These are phyloP conservation scores for Mohoua ochrocephala DNA, from an alignment of 2,113 vertebrate species.

Conservation along the genomic window DNA sequence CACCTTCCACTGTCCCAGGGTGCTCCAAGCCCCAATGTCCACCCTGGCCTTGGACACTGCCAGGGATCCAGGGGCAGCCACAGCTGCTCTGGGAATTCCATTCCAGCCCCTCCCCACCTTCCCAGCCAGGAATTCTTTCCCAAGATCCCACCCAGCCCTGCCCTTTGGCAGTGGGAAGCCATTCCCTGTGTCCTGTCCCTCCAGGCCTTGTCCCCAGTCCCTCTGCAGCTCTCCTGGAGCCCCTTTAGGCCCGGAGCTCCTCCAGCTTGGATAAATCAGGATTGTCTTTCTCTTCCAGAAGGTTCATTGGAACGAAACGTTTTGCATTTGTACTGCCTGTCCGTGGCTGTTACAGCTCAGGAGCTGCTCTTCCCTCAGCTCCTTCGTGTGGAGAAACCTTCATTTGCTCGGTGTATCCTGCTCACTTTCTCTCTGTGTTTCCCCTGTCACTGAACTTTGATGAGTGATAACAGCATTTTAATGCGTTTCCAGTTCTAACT, in stretches of 20 bases:
- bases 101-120: neutral
- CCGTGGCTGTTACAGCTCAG: fast-evolving
- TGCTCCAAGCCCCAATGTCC: neutral
- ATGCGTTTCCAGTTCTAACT: neutral
- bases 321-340: fast-evolving
- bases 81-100: neutral
- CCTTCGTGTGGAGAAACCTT: neutral
- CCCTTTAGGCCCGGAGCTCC: neutral
- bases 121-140: neutral
- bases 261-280: neutral
- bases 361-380: neutral
- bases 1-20: neutral
- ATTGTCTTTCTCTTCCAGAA: neutral
- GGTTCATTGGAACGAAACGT: neutral
- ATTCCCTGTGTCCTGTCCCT: neutral
- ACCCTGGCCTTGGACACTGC: fast-evolving
- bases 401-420: neutral
- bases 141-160: neutral
- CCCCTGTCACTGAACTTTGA: too few species aligned
- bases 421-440: neutral
- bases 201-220: neutral
- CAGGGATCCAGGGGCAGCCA: neutral
- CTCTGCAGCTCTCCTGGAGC: neutral
- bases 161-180: neutral
- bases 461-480: neutral